phyloP scores from a whole-genome alignment of 1,140 invertebrate species.

The Nebria ingens region DNA sequence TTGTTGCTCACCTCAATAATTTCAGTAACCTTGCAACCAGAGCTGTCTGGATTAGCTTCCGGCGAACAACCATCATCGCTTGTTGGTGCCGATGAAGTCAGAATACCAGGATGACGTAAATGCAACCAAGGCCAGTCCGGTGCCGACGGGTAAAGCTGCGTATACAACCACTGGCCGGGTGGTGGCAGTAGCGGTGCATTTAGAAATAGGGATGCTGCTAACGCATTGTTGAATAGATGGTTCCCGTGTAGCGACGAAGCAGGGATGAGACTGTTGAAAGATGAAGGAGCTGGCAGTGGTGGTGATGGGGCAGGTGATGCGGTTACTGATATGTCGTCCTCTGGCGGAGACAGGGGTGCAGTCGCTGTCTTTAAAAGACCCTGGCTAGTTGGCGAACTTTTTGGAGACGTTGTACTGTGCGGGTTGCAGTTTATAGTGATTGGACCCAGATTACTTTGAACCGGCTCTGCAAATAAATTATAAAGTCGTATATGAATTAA shows the following conservation, averaged over 20 bases:
- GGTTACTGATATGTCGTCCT: conserved; percentile 58
- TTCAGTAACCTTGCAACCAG: conserved; percentile 24
- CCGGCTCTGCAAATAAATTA: conserved; percentile 29
- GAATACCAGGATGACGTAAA: conserved; percentile 37
- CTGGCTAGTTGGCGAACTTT: conserved; percentile 34
- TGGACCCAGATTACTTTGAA: conserved; percentile 23
- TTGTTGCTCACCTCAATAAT: conserved; percentile 22
- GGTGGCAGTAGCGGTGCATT: conserved; percentile 59
- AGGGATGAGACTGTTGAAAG: conserved; percentile 36
- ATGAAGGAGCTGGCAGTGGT: conserved; percentile 37
- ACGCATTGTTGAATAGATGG: conserved; percentile 51
- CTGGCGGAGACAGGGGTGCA: conserved; percentile 36
- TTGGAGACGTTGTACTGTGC: conserved; percentile 56
- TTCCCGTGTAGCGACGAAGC: conserved; percentile 33
- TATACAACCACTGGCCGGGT: conserved; percentile 62
- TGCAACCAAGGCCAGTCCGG: conserved; percentile 49
- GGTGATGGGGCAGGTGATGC: conserved; percentile 46
- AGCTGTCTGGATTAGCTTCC: conserved; percentile 28
- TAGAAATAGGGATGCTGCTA: conserved; percentile 57
- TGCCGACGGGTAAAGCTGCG: conserved; percentile 49
- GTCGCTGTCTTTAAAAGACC: conserved; percentile 37
- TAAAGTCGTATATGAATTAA: not conserved
- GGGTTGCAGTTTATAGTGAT: conserved; percentile 32
- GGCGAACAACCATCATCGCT: conserved; percentile 33
- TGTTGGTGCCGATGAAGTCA: conserved; percentile 35